phyloP scores from a whole-genome alignment of 23 tunicate genomes.

The Ascidia mentula region DNA sequence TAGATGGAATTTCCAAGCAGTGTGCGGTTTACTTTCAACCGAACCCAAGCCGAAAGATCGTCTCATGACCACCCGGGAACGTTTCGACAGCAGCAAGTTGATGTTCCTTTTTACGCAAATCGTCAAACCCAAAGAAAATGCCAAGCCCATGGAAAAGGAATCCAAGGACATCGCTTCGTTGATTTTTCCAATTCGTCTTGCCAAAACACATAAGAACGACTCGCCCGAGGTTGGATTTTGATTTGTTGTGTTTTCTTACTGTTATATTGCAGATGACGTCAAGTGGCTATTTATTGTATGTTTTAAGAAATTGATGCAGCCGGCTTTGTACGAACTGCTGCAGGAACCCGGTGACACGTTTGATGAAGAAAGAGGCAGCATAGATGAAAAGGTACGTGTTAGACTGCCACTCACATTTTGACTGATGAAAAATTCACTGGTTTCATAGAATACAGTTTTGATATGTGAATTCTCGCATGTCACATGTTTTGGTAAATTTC shows the following conservation, averaged over 20 bases:
- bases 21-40: constrained; percentile 15
- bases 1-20: constrained; percentile 31
- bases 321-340: not conserved
- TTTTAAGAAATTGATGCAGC: too few species aligned
- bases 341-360: not conserved
- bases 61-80: constrained; percentile 10
- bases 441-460: too few species aligned
- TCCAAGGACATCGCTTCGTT: not conserved
- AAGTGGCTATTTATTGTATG: too few species aligned
- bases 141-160: not conserved
- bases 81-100: constrained; percentile 30
- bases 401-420: too few species aligned
- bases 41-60: not conserved
- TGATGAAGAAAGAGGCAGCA: not conserved
- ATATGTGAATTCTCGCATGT: too few species aligned
- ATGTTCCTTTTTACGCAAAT: constrained; percentile 9
- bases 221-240: not conserved
- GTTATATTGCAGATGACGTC: too few species aligned
- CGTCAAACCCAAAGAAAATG: not conserved
- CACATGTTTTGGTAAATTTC: too few species aligned
- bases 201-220: not conserved
- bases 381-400: not conserved
- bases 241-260: not conserved
- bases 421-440: too few species aligned
- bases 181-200: not conserved